These are phyloP conservation scores for Temnothorax longispinosus DNA, from an alignment of 1,140 invertebrate species.

Conservation along the genomic window DNA sequence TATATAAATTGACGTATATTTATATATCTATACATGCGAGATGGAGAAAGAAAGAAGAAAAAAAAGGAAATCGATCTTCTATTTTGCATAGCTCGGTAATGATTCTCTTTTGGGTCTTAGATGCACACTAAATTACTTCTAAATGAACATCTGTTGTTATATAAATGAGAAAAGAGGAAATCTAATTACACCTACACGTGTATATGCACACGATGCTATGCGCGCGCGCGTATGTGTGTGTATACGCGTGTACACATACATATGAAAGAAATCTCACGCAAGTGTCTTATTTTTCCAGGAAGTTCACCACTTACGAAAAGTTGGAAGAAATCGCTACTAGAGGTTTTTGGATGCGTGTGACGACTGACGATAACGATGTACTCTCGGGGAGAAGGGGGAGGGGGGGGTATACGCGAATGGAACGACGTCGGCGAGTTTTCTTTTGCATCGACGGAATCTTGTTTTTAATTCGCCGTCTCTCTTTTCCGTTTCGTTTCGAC, in stretches of 20 bases:
- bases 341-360: conserved; percentile 32
- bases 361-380: not conserved
- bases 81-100: conserved; percentile 85
- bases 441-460: conserved; percentile 10
- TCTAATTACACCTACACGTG: conserved; percentile 72
- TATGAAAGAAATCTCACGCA: conserved; percentile 80
- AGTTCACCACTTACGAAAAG: conserved; percentile 74
- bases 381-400: not conserved
- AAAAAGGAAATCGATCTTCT: conserved; percentile 83
- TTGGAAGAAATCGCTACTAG: conserved; percentile 75
- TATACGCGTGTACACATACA: conserved; percentile 71
- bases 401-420: not conserved
- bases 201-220: conserved; percentile 64
- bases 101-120: conserved; percentile 83
- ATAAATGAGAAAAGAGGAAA: conserved; percentile 66
- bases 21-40: conserved; percentile 77
- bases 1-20: conserved; percentile 77
- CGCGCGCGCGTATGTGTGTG: conserved; percentile 63
- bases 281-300: conserved; percentile 81
- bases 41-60: conserved; percentile 70
- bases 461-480: conserved; percentile 10
- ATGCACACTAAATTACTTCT: conserved; percentile 84
- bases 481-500: conserved; percentile 42
- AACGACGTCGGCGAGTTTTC: not conserved
- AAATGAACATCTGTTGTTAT: conserved; percentile 79